Conservation (phyloP, 2,797 vertebrate species). For the Bradypodion ventrale region DNA sequence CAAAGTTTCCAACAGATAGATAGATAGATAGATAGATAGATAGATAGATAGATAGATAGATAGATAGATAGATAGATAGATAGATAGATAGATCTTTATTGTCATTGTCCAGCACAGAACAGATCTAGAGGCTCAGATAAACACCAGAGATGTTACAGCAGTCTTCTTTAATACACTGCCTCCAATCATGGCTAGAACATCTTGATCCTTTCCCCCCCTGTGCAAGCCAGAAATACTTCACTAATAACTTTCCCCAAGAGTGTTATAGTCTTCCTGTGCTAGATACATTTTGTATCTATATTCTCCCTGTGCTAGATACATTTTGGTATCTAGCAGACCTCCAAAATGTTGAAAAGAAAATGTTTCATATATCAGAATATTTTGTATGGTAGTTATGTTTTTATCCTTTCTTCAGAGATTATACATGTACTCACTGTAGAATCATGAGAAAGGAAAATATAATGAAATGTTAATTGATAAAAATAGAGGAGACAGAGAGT, state of each 20-base stretch:
- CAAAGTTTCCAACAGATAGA: background rate
- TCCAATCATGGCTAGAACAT: background rate
- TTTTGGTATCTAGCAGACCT: no score
- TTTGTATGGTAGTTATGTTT: background rate
- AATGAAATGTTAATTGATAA: background rate
- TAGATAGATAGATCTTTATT: no score
- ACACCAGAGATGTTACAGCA: conserved; percentile 2
- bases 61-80: no score
- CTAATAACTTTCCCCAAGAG: background rate
- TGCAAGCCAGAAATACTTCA: background rate
- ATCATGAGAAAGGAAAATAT: background rate
- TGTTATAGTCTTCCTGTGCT: background rate
- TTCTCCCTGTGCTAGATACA: background rate
- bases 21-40: no score
- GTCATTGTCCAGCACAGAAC: no score
- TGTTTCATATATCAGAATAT: background rate
- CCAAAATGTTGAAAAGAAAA: conserved; percentile 14
- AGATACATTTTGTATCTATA: no score
- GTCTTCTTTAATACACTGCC: background rate
- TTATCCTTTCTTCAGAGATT: background rate
- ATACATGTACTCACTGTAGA: no score
- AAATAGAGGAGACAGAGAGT: background rate
- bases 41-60: no score
- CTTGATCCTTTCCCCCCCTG: background rate
- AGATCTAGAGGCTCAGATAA: conserved; percentile 12